These are phyloP conservation scores for Eunapius fragilis DNA, from an alignment of 37 sponge, comb jelly and placozoan genomes.

Conservation along the genomic window DNA sequence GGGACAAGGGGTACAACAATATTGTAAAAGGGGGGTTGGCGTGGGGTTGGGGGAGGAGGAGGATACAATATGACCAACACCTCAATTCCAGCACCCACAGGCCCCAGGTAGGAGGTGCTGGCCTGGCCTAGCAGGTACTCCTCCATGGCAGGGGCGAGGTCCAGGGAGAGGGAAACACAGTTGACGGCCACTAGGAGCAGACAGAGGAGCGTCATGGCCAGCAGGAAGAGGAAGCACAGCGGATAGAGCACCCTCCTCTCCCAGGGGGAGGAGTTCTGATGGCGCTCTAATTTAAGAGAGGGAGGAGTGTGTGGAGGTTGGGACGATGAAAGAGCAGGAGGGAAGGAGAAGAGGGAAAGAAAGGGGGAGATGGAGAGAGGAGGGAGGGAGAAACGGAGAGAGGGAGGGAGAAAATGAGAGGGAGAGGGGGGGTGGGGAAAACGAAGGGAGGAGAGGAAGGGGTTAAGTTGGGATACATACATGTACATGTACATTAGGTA, in stretches of 20 bases:
- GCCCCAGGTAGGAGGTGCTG: slow-evolving; percentile 69
- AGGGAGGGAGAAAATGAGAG: neutral
- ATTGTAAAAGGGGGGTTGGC: no score
- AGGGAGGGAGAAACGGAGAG: neutral
- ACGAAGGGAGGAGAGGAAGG: neutral
- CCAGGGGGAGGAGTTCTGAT: slow-evolving; percentile 48
- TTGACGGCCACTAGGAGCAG: slow-evolving; percentile 71
- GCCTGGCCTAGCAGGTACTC: slow-evolving; percentile 59
- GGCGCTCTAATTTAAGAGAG: slow-evolving; percentile 43
- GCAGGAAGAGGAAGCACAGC: slow-evolving; percentile 56
- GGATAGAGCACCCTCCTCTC: slow-evolving; percentile 61
- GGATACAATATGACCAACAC: slow-evolving; percentile 31
- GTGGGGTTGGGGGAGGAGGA: no score
- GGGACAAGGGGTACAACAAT: no score
- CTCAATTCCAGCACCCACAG: slow-evolving; percentile 64
- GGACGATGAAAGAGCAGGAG: neutral
- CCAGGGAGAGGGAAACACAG: slow-evolving; percentile 42
- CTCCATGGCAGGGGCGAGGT: slow-evolving; percentile 27
- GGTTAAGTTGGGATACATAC: neutral
- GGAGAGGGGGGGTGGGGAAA: neutral
- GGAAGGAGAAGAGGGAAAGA: neutral
- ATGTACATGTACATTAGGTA: neutral
- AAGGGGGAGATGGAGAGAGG: neutral
- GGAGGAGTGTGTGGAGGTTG: slow-evolving; percentile 25
- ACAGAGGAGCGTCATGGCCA: slow-evolving; percentile 55